Conservation (phyloP, 2,797 vertebrate genomes). For the Characodon lateralis region DNA sequence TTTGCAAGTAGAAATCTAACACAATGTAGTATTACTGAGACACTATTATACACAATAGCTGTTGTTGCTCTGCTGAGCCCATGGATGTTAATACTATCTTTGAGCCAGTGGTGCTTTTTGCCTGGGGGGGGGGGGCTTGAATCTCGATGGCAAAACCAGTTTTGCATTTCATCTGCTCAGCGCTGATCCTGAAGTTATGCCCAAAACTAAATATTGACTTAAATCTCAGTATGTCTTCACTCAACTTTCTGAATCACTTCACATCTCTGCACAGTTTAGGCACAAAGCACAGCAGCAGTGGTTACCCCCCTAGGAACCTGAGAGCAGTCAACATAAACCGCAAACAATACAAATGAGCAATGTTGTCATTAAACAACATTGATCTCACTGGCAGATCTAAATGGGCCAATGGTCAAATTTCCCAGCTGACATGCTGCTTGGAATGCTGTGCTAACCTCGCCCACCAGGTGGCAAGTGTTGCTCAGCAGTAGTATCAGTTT, state of each 20-base stretch:
- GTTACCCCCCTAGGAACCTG: background rate
- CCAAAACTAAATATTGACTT: background rate
- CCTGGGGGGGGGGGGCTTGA: background rate
- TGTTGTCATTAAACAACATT: background rate
- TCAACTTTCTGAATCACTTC: background rate
- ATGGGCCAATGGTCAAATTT: background rate
- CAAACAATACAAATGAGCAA: background rate
- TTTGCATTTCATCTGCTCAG: background rate
- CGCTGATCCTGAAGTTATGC: background rate
- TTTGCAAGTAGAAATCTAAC: conserved; percentile 5
- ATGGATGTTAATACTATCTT: background rate
- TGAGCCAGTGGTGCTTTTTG: background rate
- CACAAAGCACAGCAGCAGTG: background rate
- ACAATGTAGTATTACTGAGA: background rate
- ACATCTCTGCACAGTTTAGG: background rate
- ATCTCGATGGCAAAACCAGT: background rate
- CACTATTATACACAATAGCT: background rate
- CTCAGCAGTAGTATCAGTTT: background rate
- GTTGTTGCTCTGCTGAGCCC: background rate
- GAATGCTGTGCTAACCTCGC: background rate
- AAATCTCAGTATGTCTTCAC: background rate
- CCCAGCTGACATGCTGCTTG: background rate
- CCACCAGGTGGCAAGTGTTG: background rate
- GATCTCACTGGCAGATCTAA: background rate
- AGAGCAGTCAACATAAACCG: background rate